Evolutionary conservation across 2,888 invertebrate genomes (phyloP).

Genomic region (Himalopsyche japonica): DNA sequence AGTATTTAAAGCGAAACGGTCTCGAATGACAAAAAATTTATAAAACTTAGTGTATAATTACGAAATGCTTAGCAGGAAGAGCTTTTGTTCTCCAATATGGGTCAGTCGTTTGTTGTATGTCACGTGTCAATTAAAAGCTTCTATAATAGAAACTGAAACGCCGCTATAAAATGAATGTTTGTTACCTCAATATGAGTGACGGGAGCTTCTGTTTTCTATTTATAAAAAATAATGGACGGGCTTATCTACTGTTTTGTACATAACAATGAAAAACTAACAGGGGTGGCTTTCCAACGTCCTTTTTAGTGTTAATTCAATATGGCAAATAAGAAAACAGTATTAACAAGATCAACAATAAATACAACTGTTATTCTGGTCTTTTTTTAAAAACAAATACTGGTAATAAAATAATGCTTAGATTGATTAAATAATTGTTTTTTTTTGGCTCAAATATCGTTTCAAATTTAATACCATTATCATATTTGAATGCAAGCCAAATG

Average conservation of each 20-base stretch:
- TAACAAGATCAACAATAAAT: too few species aligned
- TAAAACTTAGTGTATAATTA: neutral
- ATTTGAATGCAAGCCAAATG: too few species aligned
- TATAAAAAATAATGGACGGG: neutral
- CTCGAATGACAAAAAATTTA: neutral
- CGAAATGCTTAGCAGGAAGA: neutral
- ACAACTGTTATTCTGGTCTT: too few species aligned
- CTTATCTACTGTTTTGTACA: neutral
- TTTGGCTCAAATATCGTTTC: too few species aligned
- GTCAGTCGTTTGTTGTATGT: conserved; percentile 13
- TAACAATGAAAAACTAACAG: too few species aligned
- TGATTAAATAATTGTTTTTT: too few species aligned
- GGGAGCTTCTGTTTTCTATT: neutral
- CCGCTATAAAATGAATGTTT: conserved; percentile 6
- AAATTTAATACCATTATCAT: too few species aligned
- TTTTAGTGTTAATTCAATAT: too few species aligned
- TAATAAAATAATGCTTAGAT: too few species aligned
- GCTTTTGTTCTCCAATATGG: conserved; percentile 4
- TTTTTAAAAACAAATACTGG: too few species aligned
- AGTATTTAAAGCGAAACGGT: neutral
- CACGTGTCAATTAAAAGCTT: conserved; percentile 28
- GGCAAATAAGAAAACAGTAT: too few species aligned
- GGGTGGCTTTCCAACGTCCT: too few species aligned
- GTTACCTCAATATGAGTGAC: conserved; percentile 20
- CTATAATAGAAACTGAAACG: neutral